A percentile compares a stretch with the other conserved stretches of the same genome.
Evolutionary conservation across 2,113 vertebrate genomes (phyloP).

Genomic region (Onychostruthus taczanowskii): DNA sequence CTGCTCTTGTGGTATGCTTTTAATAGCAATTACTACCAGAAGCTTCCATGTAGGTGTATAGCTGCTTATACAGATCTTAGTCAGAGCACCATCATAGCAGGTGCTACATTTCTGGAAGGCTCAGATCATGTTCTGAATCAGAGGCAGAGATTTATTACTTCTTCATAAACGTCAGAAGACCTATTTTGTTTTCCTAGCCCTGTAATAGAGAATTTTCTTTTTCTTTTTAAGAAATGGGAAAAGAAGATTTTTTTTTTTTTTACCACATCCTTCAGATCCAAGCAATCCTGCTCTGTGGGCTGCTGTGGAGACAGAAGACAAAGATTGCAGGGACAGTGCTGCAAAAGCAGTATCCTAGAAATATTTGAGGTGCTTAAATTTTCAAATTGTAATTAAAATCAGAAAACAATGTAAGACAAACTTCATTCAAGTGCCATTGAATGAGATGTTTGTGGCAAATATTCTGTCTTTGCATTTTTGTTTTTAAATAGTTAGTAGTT

Average conservation of each 20-base stretch:
- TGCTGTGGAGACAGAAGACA: background rate
- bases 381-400: background rate
- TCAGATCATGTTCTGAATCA: background rate
- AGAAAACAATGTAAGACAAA: background rate
- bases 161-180: background rate
- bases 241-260: background rate
- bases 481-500: background rate
- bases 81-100: background rate
- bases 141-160: background rate
- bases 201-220: background rate
- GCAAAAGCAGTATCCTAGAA: background rate
- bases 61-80: background rate
- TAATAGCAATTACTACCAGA: background rate
- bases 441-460: background rate
- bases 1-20: background rate
- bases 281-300: background rate
- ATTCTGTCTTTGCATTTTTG: background rate
- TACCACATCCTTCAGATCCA: background rate
- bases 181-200: background rate
- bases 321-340: background rate
- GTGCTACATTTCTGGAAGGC: background rate
- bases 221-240: background rate
- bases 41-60: background rate
- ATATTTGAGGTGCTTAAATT: background rate
- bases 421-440: background rate